Evolutionary conservation across 2,888 invertebrate species (phyloP), one percentile per base, ranked within the genome.

Genomic region (Rhimphoctona megacephalus): DNA sequence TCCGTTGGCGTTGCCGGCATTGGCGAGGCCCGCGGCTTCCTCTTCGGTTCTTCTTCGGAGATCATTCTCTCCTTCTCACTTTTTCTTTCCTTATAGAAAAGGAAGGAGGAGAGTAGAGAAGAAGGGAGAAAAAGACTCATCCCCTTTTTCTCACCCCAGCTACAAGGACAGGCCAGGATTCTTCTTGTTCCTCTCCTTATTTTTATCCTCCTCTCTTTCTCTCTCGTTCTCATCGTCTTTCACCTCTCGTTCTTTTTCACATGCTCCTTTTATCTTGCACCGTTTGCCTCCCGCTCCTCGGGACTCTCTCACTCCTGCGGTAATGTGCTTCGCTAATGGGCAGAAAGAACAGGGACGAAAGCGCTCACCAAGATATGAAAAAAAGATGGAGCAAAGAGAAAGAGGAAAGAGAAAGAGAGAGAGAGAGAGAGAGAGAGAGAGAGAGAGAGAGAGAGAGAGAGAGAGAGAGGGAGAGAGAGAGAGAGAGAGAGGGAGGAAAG

Each of bases 271-370:
- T 84, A 66, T 79, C 82, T 88, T 80, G 82, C 78, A 77, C 81
- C 80, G 79, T 83, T 81, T 87, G 79, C 66, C 86, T 72, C 81
- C 57, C 25, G 74, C 82, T 61, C 85, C 67, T 76, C 72, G 52
- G 76, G 73, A 80, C 73, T 67, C 89, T 82, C 79, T 84, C 81
- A 17, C 61, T 36, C 64, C 74, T 69, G 86, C 78, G 90, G 90
- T 91, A 90, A 91, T 92, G 91, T 82, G 90, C 90, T 88, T 86
- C 89, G 90, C 92, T 92, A 92, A 92, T 92, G 92, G 92, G 90
- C 89, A 86, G 88, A 87, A 85, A 89, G 87, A 87, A 84, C 79
- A 79, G 70, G 74, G 57, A 72, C 82, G 72, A 66, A 73, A 49
- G 70, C 54, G 69, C 43, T 52, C 67, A 52, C 67, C 77, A 72